Percentiles rank a stretch among this genome's conserved stretches.
Conservation (phyloP, 1,140 invertebrate species). For the Penaeus japonicus region DNA sequence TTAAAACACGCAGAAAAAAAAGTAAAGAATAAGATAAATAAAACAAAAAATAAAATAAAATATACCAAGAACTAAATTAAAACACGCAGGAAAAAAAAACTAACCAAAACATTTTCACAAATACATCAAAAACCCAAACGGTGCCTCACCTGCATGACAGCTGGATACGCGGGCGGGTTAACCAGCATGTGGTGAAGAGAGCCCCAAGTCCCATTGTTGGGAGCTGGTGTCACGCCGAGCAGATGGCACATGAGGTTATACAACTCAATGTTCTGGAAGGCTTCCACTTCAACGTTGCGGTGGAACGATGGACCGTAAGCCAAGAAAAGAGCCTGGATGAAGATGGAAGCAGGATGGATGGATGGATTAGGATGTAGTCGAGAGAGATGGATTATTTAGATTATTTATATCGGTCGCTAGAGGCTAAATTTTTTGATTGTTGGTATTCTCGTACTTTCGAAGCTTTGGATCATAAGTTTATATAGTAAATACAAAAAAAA, state of each 20-base stretch:
- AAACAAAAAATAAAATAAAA: no score
- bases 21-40: no score
- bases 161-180: slow-evolving; percentile 14
- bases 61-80: no score
- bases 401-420: no score
- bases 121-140: no score
- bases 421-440: no score
- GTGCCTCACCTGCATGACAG: not conserved
- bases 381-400: not conserved
- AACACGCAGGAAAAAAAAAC: no score
- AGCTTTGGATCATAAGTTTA: no score
- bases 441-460: no score
- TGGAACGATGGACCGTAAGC: slow-evolving; percentile 65
- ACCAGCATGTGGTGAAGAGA: slow-evolving; percentile 54
- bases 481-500: no score
- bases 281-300: slow-evolving; percentile 58
- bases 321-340: slow-evolving; percentile 63
- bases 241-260: slow-evolving; percentile 66
- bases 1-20: no score
- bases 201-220: slow-evolving; percentile 63
- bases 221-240: slow-evolving; percentile 62
- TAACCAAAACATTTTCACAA: no score
- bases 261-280: slow-evolving; percentile 65
- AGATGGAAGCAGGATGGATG: not conserved
- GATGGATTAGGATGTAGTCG: not conserved